Percentiles rank a stretch among this genome's conserved stretches.
phyloP scores from a whole-genome alignment of 1,140 invertebrate species.

The Aporrectodea caliginosa region DNA sequence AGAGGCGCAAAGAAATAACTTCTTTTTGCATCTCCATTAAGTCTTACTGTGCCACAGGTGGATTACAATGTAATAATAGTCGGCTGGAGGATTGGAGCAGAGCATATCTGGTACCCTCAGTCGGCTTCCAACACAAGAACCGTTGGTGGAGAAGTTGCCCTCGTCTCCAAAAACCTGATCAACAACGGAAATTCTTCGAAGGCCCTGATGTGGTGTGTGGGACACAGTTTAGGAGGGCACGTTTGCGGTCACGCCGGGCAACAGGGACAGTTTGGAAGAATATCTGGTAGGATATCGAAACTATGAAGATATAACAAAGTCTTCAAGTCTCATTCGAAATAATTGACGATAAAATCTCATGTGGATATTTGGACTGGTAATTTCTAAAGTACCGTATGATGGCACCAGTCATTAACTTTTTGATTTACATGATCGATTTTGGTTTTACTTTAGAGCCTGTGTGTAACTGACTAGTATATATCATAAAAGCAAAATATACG shows the following conservation, averaged over 20 bases:
- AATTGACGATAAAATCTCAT: too few relatives aligned
- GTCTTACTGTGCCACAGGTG: conserved; percentile 14
- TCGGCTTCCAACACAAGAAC: conserved; percentile 33
- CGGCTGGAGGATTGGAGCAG: conserved; percentile 30
- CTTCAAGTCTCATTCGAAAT: too few relatives aligned
- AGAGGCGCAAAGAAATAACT: too few relatives aligned
- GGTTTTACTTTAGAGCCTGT: too few relatives aligned
- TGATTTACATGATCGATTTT: too few relatives aligned
- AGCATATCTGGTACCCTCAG: conserved; percentile 55
- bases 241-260: conserved; percentile 48
- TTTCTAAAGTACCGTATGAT: too few relatives aligned
- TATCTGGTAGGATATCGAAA: conserved; percentile 66
- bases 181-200: not conserved
- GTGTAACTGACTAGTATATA: too few relatives aligned
- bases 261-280: conserved; percentile 65
- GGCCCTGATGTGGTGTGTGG: conserved; percentile 44
- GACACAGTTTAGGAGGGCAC: conserved; percentile 52
- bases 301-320: too few relatives aligned
- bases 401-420: too few relatives aligned
- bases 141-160: conserved; percentile 56
- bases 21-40: too few relatives aligned
- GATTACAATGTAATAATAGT: conserved; percentile 70
- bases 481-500: too few relatives aligned
- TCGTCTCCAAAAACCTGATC: conserved; percentile 16
- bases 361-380: too few relatives aligned